These are phyloP conservation scores for Cerastis rubricosa DNA, from an alignment of 2,888 invertebrate species.

Conservation along the genomic window DNA sequence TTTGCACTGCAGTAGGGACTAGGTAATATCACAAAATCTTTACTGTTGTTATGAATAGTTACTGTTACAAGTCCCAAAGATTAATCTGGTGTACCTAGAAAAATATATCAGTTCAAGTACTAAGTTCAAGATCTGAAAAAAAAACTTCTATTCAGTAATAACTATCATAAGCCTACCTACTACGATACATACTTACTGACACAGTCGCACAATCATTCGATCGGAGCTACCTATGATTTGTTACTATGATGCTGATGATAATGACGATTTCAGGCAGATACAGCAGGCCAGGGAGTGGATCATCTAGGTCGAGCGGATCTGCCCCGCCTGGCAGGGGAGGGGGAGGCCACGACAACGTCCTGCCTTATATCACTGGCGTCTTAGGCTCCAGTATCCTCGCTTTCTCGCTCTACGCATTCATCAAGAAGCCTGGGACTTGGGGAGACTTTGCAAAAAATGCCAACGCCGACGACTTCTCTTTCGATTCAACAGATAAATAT, in stretches of 20 bases:
- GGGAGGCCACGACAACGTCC: conserved; percentile 8
- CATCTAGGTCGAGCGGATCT: conserved; percentile 22
- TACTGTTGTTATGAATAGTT: not conserved
- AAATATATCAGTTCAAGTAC: not conserved
- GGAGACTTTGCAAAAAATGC: not conserved
- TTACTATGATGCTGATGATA: conserved; percentile 16
- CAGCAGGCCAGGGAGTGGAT: conserved; percentile 26
- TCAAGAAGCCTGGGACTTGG: conserved; percentile 7
- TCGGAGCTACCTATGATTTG: not conserved
- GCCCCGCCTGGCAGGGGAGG: conserved; percentile 2
- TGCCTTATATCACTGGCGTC: conserved; percentile 51
- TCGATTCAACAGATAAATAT: not conserved
- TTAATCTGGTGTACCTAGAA: not conserved
- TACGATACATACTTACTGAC: not conserved
- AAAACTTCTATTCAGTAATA: not conserved
- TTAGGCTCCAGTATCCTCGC: conserved; percentile 52
- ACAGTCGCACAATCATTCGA: not conserved
- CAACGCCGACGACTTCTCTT: not conserved
- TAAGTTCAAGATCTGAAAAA: not conserved
- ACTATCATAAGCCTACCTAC: not conserved
- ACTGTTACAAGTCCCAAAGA: conserved; percentile 2
- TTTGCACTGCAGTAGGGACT: not conserved
- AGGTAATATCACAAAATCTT: not conserved
- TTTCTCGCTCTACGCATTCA: conserved; percentile 34
- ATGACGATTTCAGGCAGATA: conserved; percentile 41